These are phyloP conservation scores for Loripinus fragilis DNA, from an alignment of 2,888 invertebrate genomes.

Conservation along the genomic window DNA sequence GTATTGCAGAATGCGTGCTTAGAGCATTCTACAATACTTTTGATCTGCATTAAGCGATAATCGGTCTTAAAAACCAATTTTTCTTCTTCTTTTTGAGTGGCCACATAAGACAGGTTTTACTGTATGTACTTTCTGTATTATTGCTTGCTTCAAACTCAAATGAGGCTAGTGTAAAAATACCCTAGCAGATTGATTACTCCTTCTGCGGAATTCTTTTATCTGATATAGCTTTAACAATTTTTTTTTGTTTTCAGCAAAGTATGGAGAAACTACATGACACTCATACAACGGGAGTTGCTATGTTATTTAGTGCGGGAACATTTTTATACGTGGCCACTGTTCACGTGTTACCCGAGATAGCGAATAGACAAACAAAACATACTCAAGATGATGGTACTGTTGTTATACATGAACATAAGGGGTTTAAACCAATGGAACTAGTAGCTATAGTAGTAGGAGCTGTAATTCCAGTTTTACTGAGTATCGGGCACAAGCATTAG, in stretches of 20 bases:
- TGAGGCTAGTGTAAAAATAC: no score
- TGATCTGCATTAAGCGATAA: no score
- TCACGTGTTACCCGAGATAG: conserved; percentile 97
- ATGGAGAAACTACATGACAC: conserved; percentile 94
- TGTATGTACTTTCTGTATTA: no score
- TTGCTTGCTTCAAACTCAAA: no score
- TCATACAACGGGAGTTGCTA: conserved; percentile 97
- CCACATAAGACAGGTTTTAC: no score
- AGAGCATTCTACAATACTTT: no score
- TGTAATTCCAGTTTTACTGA: conserved; percentile 93
- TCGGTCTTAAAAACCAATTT: no score
- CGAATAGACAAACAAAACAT: conserved; percentile 73
- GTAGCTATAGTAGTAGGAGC: conserved; percentile 93
- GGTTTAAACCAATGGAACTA: conserved; percentile 91
- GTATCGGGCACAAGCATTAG: conserved; percentile 90
- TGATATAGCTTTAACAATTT: no score
- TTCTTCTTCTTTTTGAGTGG: no score
- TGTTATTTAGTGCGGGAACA: conserved; percentile 99
- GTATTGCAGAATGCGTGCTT: no score
- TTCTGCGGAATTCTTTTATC: no score
- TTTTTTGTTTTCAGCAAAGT: conserved; percentile 89
- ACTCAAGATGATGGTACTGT: conserved; percentile 77
- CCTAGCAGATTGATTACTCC: no score
- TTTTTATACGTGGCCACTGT: conserved; percentile 99
- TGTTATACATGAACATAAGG: conserved; percentile 79